Evolutionary conservation across 2,113 vertebrate genomes (phyloP).

Genomic region (Macroglossus sobrinus): DNA sequence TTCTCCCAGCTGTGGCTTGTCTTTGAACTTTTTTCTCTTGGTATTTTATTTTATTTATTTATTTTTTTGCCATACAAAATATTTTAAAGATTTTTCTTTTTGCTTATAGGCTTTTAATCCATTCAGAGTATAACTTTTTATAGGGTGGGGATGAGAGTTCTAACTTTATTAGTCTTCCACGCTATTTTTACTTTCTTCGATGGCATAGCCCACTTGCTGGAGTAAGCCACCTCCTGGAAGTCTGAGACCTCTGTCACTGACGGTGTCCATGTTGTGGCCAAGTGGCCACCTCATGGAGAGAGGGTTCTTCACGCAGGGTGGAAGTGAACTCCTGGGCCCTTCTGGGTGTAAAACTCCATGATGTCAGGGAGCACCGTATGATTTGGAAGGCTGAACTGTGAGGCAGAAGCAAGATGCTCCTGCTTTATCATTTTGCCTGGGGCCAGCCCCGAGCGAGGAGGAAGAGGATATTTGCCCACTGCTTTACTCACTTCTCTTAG

Average conservation of each 20-base stretch:
- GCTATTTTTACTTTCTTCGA: neutral
- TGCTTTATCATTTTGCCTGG: neutral
- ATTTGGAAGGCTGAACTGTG: neutral
- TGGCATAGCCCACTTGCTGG: neutral
- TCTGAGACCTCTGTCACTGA: rapidly evolving
- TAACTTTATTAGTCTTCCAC: conserved; percentile 15
- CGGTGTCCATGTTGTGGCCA: neutral
- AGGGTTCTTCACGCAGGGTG: neutral
- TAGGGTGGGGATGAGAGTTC: neutral
- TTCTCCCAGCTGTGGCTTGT: conserved; percentile 35
- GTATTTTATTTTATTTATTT: conserved; percentile 50
- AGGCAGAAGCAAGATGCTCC: neutral
- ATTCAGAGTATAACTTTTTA: conserved; percentile 43
- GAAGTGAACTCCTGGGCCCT: neutral
- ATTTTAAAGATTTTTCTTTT: conserved; percentile 62
- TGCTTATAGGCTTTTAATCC: conserved; percentile 21
- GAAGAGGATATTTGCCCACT: neutral
- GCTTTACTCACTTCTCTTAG: neutral
- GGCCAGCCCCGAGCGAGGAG: neutral
- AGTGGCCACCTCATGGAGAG: neutral
- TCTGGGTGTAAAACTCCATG: neutral
- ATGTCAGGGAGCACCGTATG: neutral
- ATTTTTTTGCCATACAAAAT: conserved; percentile 47
- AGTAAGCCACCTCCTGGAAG: neutral
- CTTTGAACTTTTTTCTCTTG: conserved; percentile 58